Evolutionary conservation across 2,888 invertebrate species (phyloP).

Genomic region (Pachymerium ferrugineum): DNA sequence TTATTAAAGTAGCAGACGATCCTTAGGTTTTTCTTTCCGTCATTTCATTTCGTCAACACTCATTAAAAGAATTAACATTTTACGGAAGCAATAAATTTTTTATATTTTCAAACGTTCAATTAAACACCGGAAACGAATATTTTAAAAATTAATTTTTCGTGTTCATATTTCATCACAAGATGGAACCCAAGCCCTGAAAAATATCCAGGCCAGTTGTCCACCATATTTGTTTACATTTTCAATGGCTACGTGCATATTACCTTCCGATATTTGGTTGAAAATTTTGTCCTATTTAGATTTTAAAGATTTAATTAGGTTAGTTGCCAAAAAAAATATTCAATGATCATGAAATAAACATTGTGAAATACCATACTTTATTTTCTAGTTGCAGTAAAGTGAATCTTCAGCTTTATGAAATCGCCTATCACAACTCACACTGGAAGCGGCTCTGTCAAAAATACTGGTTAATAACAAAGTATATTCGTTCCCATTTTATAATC

Average conservation of each 20-base stretch:
- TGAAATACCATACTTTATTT: neutral
- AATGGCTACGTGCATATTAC: neutral
- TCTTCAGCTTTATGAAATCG: constrained; percentile 34
- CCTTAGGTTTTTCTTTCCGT: no score
- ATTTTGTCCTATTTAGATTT: constrained; percentile 33
- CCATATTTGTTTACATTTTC: no score
- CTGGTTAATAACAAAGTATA: constrained; percentile 38
- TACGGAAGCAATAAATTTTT: no score
- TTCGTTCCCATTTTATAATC: neutral
- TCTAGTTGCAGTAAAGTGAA: constrained; percentile 37
- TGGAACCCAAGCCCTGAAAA: no score
- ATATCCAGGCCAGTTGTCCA: no score
- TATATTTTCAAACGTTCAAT: no score
- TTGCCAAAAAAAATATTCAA: neutral
- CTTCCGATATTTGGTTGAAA: constrained; percentile 31
- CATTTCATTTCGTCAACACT: no score
- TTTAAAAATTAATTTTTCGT: no score
- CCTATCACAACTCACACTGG: constrained; percentile 37
- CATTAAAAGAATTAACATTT: no score
- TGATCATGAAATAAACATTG: neutral
- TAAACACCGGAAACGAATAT: no score
- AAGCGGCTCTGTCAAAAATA: constrained; percentile 36
- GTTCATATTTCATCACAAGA: no score
- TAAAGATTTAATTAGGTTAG: constrained; percentile 28
- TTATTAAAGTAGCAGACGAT: no score